Evolutionary conservation across 2,113 vertebrate genomes (phyloP).

Genomic region (Cheirogaleus medius): DNA sequence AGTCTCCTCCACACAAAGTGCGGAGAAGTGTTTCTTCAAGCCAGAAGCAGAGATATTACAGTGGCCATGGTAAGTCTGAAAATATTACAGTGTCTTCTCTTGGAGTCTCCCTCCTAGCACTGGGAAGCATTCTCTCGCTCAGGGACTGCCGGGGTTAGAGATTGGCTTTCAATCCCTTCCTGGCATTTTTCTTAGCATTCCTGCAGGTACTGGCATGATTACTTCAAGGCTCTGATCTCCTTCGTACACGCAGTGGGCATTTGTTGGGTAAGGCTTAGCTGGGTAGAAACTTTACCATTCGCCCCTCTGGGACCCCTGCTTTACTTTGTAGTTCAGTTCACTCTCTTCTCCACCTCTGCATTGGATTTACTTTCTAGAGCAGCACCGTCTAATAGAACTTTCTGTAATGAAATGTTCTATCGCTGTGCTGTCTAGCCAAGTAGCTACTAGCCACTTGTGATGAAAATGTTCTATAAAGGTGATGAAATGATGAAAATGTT

Average conservation of each 20-base stretch:
- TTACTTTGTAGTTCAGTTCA: background rate
- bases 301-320: too few relatives aligned
- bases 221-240: background rate
- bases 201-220: rapidly evolving
- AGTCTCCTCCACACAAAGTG: slow-evolving; percentile 97
- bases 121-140: background rate
- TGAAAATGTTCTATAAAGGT: too few relatives aligned
- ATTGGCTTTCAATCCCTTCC: background rate
- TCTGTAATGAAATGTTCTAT: background rate
- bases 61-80: slow-evolving; percentile 92
- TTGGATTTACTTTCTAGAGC: background rate
- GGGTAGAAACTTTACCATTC: background rate
- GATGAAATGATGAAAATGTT: too few relatives aligned
- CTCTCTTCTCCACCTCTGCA: background rate
- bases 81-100: background rate
- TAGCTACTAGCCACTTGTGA: background rate
- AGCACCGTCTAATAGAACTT: too few relatives aligned
- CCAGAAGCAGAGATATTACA: slow-evolving; percentile 97
- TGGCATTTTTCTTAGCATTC: background rate
- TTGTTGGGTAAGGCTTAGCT: background rate
- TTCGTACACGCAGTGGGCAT: background rate
- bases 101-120: background rate
- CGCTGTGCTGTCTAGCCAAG: background rate
- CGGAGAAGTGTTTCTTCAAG: slow-evolving; percentile 96
- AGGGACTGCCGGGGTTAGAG: background rate